These are phyloP conservation scores for Cheiracanthium punctorium DNA, from an alignment of 2,888 invertebrate genomes.

Conservation along the genomic window DNA sequence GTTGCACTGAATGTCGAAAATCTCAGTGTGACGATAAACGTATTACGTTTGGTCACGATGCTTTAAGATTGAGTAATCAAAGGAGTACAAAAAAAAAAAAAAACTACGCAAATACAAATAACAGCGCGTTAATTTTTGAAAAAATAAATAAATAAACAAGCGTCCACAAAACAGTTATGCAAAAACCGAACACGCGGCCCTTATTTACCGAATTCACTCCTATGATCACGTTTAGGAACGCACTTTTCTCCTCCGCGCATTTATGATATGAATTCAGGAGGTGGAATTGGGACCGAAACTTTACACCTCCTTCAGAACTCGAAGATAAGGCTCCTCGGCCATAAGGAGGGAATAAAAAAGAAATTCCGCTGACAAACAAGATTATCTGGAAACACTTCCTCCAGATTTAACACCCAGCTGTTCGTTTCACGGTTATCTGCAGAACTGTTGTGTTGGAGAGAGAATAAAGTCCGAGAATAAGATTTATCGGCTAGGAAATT, in stretches of 20 bases:
- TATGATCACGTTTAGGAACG: too few species aligned
- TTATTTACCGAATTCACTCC: too few species aligned
- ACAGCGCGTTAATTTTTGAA: too few species aligned
- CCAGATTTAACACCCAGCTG: constrained; percentile 35
- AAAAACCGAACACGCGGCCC: too few species aligned
- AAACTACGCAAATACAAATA: too few species aligned
- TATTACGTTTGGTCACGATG: too few species aligned
- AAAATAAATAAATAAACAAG: too few species aligned
- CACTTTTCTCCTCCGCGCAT: background rate
- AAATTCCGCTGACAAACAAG: constrained; percentile 14
- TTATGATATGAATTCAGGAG: background rate
- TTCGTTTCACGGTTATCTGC: constrained; percentile 16
- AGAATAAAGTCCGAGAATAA: background rate
- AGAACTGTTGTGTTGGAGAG: background rate
- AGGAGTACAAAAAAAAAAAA: too few species aligned
- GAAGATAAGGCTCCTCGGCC: background rate
- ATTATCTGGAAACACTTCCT: constrained; percentile 8
- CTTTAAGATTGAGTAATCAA: too few species aligned
- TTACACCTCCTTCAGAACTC: constrained; percentile 26
- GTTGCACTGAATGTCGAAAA: too few species aligned
- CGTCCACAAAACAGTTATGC: too few species aligned
- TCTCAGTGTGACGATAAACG: too few species aligned
- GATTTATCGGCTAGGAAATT: constrained; percentile 23
- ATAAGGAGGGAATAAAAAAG: background rate
- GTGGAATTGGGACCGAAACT: constrained; percentile 32